phyloP scores from a whole-genome alignment of 1,140 invertebrate species.

The Trissolcus basalis region DNA sequence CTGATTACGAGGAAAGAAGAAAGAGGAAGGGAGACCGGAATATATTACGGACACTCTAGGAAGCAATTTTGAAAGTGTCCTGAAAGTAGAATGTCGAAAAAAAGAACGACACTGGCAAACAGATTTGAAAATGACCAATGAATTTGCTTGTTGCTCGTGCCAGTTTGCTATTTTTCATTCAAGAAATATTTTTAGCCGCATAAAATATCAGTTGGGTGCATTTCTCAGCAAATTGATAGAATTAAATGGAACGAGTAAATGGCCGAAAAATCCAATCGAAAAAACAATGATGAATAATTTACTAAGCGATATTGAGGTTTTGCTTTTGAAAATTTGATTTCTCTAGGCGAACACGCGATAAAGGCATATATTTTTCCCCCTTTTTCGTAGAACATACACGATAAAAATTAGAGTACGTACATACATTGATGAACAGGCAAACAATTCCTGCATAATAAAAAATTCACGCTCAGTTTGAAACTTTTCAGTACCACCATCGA shows the following conservation, averaged over 20 bases:
- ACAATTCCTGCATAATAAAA: constrained; percentile 27
- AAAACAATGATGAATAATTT: too few relatives aligned
- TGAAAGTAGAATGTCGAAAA: constrained; percentile 28
- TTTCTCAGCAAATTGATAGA: too few relatives aligned
- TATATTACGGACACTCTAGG: too few relatives aligned
- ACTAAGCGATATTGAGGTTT: too few relatives aligned
- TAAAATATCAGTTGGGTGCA: too few relatives aligned
- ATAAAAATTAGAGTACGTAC: not conserved
- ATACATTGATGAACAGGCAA: too few relatives aligned
- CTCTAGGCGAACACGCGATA: too few relatives aligned
- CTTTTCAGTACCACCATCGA: constrained; percentile 86
- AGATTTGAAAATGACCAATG: constrained; percentile 38
- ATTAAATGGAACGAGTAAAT: too few relatives aligned
- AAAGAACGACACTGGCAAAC: constrained; percentile 23
- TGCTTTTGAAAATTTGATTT: too few relatives aligned
- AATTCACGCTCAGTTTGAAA: constrained; percentile 50
- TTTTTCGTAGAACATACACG: not conserved
- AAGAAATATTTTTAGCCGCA: constrained; percentile 24
- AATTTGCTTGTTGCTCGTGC: constrained; percentile 39
- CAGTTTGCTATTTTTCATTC: constrained; percentile 6
- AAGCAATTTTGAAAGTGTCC: not conserved
- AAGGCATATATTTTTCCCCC: not conserved
- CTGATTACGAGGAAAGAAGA: too few relatives aligned
- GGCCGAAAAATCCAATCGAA: too few relatives aligned
- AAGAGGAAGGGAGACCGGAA: too few relatives aligned